Base-by-base conservation (phyloP, 2,888 invertebrate genomes). In the Octonoba sinensis region DNA sequence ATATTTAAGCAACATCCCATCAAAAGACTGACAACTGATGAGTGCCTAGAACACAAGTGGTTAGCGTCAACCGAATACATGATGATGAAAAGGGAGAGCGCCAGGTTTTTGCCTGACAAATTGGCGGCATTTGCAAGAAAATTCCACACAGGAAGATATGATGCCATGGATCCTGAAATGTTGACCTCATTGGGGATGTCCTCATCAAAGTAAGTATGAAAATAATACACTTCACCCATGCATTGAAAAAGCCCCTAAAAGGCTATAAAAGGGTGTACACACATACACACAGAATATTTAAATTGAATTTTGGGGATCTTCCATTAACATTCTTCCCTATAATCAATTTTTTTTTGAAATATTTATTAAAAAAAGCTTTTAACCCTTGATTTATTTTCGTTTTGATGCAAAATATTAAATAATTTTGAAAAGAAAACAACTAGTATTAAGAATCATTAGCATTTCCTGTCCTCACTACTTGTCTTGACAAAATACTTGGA, bases 31-130 rank as follows among this genome's bases (percentile, higher is more conserved):
- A 92, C 94, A 65, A 93, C 95, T 0, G 97, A 97, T 88, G 98
- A 99, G 89, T 96, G 96, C 87, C 92, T 96, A 88, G 97, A 97
- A 88, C 96, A 98, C 89, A 93, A 97, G 88, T 99, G 99, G 98
- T 91, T 99, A 77, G 91, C 95, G 86, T 94, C 95, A 57, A 94
- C 94, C 49, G 96, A 97, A 88, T 95, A 93, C 88, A 96, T 97
- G 94, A 94, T 96, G 86, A 95, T 94, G 89, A 95, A 96, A 89
- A 91, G 97, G 49, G 97, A 97, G 88, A 91, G 95, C 75, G 94
- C 95, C 44, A 91, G 94, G 84, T 97, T 97, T 91, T 91, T 94
- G 75, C 86, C 88, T 6, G 87, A 88, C 73, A 87, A 86, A 66
- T 85, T 89, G 24, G 84, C 73, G 12, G 57, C 73, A 44, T 86